These are phyloP conservation scores for Drosophila nigricruria DNA, from an alignment of 2,888 invertebrate species.

Conservation along the genomic window DNA sequence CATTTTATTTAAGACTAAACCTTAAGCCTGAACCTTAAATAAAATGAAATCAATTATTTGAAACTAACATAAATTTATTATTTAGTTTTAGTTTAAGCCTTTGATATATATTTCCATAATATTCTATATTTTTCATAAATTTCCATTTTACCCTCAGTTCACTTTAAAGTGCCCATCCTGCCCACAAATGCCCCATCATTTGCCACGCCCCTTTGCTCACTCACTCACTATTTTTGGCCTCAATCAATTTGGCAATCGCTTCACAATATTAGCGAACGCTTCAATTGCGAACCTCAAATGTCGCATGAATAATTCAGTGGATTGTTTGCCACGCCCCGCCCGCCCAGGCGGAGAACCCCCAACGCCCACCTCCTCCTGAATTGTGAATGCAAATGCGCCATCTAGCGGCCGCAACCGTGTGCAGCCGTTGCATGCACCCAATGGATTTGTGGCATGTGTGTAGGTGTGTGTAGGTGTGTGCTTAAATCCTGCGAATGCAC, in stretches of 20 bases:
- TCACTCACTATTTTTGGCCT: not conserved
- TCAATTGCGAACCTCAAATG: slow-evolving; percentile 52
- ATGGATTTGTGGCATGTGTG: slow-evolving; percentile 7
- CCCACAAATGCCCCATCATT: not conserved
- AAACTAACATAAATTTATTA: not conserved
- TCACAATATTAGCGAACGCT: slow-evolving; percentile 20
- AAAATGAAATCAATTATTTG: not conserved
- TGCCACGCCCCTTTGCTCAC: not conserved
- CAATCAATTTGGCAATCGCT: slow-evolving; percentile 42
- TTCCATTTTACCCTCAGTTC: not conserved
- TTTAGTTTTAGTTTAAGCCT: not conserved
- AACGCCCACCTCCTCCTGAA: slow-evolving; percentile 1
- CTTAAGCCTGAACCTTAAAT: too few species aligned
- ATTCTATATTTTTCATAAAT: not conserved
- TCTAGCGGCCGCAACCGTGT: slow-evolving; percentile 34
- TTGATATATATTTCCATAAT: too few species aligned
- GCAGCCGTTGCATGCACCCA: slow-evolving; percentile 14
- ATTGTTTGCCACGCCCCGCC: slow-evolving; percentile 14
- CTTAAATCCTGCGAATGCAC: slow-evolving; percentile 37
- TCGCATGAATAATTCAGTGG: slow-evolving; percentile 53
- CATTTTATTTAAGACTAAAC: too few species aligned
- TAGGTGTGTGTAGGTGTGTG: not conserved
- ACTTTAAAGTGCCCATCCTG: not conserved
- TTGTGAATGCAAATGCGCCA: slow-evolving; percentile 57
- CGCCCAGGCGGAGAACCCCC: too few species aligned